Evolutionary conservation across 2,888 invertebrate species (phyloP).

Genomic region (Alsophila aescularia): DNA sequence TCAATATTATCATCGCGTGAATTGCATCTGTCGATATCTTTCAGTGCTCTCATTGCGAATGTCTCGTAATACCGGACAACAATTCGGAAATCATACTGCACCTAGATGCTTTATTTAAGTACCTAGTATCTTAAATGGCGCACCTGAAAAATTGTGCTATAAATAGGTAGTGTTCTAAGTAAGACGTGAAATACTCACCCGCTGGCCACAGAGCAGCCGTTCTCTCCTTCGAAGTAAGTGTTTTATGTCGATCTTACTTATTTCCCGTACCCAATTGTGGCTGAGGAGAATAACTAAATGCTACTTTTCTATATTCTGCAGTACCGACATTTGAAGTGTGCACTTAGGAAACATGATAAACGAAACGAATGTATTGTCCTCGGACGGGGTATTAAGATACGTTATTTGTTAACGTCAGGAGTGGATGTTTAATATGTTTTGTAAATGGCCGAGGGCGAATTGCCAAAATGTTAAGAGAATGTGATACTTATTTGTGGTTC

Average conservation of each 20-base stretch:
- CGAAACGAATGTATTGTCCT: constrained; percentile 34
- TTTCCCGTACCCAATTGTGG: constrained; percentile 53
- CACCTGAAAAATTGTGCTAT: constrained; percentile 16
- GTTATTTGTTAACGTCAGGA: constrained; percentile 59
- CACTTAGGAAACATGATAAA: constrained; percentile 4
- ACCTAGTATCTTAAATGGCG: background rate
- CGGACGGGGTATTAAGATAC: constrained; percentile 48
- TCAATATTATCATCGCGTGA: constrained; percentile 19
- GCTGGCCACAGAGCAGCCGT: constrained; percentile 50
- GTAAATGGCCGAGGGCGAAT: constrained; percentile 55
- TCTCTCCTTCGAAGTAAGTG: constrained; percentile 51
- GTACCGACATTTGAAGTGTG: constrained; percentile 4
- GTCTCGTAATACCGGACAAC: background rate
- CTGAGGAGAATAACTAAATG: constrained; percentile 55
- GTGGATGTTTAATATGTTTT: constrained; percentile 58
- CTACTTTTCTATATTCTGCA: constrained; percentile 16
- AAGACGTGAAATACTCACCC: constrained; percentile 55
- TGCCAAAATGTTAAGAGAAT: constrained; percentile 61
- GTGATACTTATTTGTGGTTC: constrained; percentile 48
- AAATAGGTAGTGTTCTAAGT: constrained; percentile 20
- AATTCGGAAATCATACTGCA: background rate
- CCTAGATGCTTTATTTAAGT: background rate
- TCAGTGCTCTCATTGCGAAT: background rate
- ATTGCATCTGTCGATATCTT: constrained; percentile 18
- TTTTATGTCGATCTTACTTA: constrained; percentile 53